Percentiles rank a stretch among this genome's conserved stretches.
Conservation (phyloP, 2,888 invertebrate species). For the Seira ritae region DNA sequence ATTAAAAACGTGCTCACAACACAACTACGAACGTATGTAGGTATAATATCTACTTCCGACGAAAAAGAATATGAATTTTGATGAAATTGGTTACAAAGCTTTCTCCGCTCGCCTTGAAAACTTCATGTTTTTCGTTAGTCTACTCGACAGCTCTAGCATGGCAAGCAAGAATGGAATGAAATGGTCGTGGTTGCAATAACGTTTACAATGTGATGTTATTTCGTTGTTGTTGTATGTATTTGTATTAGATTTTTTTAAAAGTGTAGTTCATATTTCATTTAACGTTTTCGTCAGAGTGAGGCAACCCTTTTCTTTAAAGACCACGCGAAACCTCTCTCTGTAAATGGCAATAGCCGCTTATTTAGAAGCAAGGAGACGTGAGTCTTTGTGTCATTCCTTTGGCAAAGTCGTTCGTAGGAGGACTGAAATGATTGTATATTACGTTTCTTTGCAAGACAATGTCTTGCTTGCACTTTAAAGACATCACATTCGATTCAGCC, state of each 20-base stretch:
- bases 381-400: slow-evolving; percentile 50
- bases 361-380: slow-evolving; percentile 50
- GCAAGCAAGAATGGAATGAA: no score
- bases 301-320: slow-evolving; percentile 17
- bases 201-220: background rate
- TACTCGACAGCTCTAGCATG: no score
- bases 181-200: background rate
- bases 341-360: slow-evolving; percentile 48
- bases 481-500: background rate
- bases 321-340: slow-evolving; percentile 40
- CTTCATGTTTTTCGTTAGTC: background rate
- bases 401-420: slow-evolving; percentile 47
- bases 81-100: slow-evolving; percentile 42
- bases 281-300: slow-evolving; percentile 39
- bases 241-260: slow-evolving; percentile 32
- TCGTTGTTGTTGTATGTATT: background rate
- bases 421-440: slow-evolving; percentile 22
- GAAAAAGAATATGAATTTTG: slow-evolving; percentile 7
- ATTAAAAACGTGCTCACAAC: background rate
- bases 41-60: slow-evolving; percentile 43
- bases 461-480: background rate
- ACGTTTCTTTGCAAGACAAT: background rate
- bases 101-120: slow-evolving; percentile 58
- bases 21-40: no score
- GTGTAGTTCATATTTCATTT: slow-evolving; percentile 32